phyloP scores from a whole-genome alignment of 2,888 invertebrate species.

The Vesta saturnalis region DNA sequence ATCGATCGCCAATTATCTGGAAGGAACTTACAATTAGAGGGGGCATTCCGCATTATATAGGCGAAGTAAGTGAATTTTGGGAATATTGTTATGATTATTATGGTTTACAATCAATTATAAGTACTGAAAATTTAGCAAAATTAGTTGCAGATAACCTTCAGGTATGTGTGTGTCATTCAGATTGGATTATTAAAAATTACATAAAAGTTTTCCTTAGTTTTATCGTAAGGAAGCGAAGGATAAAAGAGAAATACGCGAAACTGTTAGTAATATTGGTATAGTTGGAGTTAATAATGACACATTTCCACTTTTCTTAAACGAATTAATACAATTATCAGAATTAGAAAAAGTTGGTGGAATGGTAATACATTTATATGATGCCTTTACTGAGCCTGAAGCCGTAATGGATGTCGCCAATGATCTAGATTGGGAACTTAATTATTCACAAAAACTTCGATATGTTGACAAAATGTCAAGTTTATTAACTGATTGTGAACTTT shows the following conservation, averaged over 20 bases:
- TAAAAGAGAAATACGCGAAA: conserved; percentile 13
- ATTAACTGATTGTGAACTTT: conserved; percentile 63
- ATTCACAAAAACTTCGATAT: conserved; percentile 33
- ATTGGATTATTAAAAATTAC: not conserved
- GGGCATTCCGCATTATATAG: conserved; percentile 68
- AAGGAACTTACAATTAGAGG: conserved; percentile 68
- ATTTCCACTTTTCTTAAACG: conserved; percentile 49
- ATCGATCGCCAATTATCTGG: conserved; percentile 69
- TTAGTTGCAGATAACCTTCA: conserved; percentile 51
- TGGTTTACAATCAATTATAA: conserved; percentile 57
- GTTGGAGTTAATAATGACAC: conserved; percentile 50
- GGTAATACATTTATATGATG: conserved; percentile 49
- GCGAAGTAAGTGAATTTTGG: conserved; percentile 69
- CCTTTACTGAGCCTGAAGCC: not conserved
- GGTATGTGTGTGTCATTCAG: conserved; percentile 41
- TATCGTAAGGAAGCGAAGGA: conserved; percentile 14
- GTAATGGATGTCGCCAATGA: conserved; percentile 45
- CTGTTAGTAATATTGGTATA: conserved; percentile 47
- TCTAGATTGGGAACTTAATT: conserved; percentile 35
- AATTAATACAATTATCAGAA: conserved; percentile 49
- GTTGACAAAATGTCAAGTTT: conserved; percentile 63
- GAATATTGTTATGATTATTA: conserved; percentile 72
- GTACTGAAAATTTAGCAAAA: conserved; percentile 50
- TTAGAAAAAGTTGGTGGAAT: conserved; percentile 47
- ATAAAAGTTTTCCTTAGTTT: conserved; percentile 18